Conservation (phyloP, 92 coral and sea anemone genomes). For the Epizoanthus rinbou region DNA sequence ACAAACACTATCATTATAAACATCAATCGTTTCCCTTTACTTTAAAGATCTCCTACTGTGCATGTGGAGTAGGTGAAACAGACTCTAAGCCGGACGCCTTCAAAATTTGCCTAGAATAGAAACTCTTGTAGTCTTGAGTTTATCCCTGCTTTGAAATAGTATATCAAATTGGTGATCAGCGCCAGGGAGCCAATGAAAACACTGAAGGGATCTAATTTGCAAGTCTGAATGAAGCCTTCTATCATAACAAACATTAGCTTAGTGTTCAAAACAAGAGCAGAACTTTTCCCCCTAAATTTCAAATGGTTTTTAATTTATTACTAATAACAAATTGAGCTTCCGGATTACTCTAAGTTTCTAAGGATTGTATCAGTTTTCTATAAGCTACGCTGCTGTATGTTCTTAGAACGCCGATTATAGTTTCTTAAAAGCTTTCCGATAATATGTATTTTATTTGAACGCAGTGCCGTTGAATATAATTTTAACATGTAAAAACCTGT, state of each 20-base stretch:
- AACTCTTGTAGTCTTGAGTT: too few relatives aligned
- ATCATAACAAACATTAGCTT: neutral
- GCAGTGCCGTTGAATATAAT: neutral
- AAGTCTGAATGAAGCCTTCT: neutral
- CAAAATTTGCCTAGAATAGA: too few relatives aligned
- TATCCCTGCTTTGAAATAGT: too few relatives aligned
- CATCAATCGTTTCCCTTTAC: too few relatives aligned
- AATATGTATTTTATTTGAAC: neutral
- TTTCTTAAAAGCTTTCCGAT: neutral
- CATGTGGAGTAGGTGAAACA: too few relatives aligned
- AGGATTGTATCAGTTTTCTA: neutral
- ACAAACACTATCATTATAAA: too few relatives aligned
- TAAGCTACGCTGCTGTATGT: neutral
- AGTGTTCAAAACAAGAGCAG: neutral
- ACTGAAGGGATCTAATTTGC: neutral
- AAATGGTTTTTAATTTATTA: neutral
- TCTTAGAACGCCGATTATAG: neutral
- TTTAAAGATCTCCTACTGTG: too few relatives aligned
- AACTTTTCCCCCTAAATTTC: conserved; percentile 1
- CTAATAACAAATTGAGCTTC: neutral
- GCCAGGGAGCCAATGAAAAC: neutral
- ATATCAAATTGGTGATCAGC: too few relatives aligned
- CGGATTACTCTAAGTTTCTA: neutral
- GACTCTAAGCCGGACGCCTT: too few relatives aligned
- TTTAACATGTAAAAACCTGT: neutral